These are phyloP conservation scores for Gambelia wislizenii DNA, from an alignment of 2,797 vertebrate genomes.

Conservation along the genomic window DNA sequence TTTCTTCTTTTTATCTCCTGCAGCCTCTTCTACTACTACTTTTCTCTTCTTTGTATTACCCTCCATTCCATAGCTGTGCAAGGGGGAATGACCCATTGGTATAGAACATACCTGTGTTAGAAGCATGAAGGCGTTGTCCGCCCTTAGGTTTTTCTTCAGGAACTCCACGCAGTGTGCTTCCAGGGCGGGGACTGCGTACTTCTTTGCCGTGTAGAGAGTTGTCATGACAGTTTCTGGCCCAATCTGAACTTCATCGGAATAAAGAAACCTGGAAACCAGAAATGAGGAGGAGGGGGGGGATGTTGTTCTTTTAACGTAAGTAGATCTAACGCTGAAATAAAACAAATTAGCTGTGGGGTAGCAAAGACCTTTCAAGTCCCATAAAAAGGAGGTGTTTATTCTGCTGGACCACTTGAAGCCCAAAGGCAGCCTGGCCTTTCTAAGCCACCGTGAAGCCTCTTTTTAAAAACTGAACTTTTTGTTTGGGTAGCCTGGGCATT, in stretches of 20 bases:
- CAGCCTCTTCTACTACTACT: too few relatives aligned
- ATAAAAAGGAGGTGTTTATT: neutral
- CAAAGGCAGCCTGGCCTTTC: too few relatives aligned
- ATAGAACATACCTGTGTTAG: conserved; percentile 99
- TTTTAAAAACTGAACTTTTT: too few relatives aligned
- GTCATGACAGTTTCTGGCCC: conserved; percentile 99
- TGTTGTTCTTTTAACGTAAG: neutral
- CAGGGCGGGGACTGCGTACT: conserved; percentile 95
- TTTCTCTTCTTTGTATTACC: too few relatives aligned
- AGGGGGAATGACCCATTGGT: too few relatives aligned
- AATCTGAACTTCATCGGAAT: conserved; percentile 98
- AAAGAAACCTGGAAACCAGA: conserved; percentile 87
- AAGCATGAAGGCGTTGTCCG: conserved; percentile 97
- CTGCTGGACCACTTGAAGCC: too few relatives aligned
- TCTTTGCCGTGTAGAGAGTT: conserved; percentile 97
- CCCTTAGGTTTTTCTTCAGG: conserved; percentile 96
- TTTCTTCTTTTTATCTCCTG: too few relatives aligned
- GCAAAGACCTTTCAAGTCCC: neutral
- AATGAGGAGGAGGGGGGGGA: neutral
- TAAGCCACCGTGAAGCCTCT: too few relatives aligned
- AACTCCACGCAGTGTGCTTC: conserved; percentile 98
- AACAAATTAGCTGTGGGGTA: neutral
- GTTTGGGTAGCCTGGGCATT: too few relatives aligned
- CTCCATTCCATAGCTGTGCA: too few relatives aligned
- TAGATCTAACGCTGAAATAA: neutral